Percentiles rank a stretch among this genome's conserved stretches.
These are phyloP conservation scores for Calliphora vomitoria DNA, from an alignment of 2,888 invertebrate genomes.

Conservation along the genomic window DNA sequence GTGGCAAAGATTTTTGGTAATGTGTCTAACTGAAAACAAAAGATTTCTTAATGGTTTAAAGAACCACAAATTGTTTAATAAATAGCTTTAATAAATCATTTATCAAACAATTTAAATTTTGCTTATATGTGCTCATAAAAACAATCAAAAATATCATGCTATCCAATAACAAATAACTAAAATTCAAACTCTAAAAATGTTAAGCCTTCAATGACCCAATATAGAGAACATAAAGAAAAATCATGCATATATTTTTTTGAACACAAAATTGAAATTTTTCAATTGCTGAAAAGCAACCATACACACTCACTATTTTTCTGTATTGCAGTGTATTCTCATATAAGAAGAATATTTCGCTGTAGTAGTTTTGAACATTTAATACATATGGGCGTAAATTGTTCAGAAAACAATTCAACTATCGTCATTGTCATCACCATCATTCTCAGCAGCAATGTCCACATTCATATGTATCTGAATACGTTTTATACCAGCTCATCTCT, in stretches of 20 bases:
- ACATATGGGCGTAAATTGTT: conserved; percentile 50
- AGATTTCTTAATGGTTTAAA: too few relatives aligned
- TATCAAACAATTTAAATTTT: too few relatives aligned
- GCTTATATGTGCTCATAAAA: too few relatives aligned
- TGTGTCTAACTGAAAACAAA: too few relatives aligned
- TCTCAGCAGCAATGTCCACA: conserved; percentile 7
- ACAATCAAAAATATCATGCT: too few relatives aligned
- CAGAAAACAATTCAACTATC: conserved; percentile 47
- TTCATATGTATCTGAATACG: conserved; percentile 11
- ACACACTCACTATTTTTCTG: not conserved
- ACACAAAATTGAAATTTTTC: not conserved
- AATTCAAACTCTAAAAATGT: not conserved
- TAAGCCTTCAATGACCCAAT: not conserved
- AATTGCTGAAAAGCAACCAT: not conserved
- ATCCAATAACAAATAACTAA: not conserved
- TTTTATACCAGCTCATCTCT: conserved; percentile 18
- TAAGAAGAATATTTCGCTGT: not conserved
- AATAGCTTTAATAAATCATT: too few relatives aligned
- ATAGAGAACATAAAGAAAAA: not conserved
- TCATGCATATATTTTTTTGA: not conserved
- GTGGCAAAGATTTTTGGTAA: too few relatives aligned
- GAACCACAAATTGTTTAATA: too few relatives aligned
- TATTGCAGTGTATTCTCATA: not conserved
- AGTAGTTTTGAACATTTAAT: conserved; percentile 4
- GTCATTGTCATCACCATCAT: conserved; percentile 17